Conservation (phyloP, 2,797 vertebrate species). For the Pseudopleuronectes americanus region DNA sequence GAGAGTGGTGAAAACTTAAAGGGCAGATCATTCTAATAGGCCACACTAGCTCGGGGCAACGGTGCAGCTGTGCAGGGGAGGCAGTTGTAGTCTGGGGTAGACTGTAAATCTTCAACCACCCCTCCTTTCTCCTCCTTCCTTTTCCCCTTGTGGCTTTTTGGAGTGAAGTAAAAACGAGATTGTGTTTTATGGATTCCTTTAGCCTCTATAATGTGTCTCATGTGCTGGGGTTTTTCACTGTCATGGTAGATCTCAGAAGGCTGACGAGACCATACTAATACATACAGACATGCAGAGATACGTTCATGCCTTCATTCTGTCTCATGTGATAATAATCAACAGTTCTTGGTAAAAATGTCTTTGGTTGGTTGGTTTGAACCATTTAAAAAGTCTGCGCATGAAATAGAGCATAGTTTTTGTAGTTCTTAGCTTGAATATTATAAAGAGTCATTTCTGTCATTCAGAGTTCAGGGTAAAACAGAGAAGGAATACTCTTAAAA, state of each 20-base stretch:
- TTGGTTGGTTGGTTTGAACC: too few relatives aligned
- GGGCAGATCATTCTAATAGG: constrained; percentile 76
- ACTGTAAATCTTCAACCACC: constrained; percentile 76
- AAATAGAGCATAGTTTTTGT: too few relatives aligned
- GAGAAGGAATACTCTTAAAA: constrained; percentile 2
- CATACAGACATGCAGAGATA: constrained; percentile 16
- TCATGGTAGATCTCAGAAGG: constrained; percentile 64
- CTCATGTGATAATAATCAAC: too few relatives aligned
- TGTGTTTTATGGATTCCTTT: constrained; percentile 80
- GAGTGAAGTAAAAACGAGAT: constrained; percentile 66
- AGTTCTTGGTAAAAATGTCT: too few relatives aligned
- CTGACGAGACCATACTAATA: constrained; percentile 28
- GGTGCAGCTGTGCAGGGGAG: constrained; percentile 77
- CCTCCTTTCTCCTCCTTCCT: constrained; percentile 40
- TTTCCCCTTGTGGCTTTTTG: constrained; percentile 61
- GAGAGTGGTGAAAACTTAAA: constrained; percentile 80
- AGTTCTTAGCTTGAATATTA: too few relatives aligned
- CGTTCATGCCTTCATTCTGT: too few relatives aligned
- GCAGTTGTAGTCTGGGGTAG: constrained; percentile 58
- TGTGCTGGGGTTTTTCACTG: constrained; percentile 75
- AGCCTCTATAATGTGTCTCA: constrained; percentile 78
- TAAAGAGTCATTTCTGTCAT: background rate
- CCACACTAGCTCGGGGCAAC: constrained; percentile 68
- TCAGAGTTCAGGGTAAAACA: constrained; percentile 10
- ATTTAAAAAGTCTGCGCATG: too few relatives aligned